Evolutionary conservation across 64 coral and sea anemone species (phyloP).

Genomic region (Actinia equina): DNA sequence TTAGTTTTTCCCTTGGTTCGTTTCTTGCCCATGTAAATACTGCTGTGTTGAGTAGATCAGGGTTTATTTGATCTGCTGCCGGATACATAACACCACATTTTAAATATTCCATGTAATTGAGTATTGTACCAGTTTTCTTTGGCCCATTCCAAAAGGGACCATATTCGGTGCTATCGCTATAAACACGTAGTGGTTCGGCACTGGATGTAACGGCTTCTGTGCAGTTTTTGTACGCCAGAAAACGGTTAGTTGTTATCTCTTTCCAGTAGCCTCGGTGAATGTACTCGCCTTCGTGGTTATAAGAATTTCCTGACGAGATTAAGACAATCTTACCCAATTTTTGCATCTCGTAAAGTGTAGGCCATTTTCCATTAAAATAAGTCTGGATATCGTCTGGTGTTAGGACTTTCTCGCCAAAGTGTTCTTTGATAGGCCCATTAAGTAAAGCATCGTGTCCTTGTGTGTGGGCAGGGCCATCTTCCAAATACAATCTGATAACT

Average conservation of each 20-base stretch:
- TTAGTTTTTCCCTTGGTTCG: constrained; percentile 47
- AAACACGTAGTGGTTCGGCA: constrained; percentile 34
- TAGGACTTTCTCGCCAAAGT: constrained; percentile 74
- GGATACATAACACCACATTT: constrained; percentile 85
- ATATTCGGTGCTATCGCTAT: constrained; percentile 88
- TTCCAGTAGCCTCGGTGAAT: constrained; percentile 68
- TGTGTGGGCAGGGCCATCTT: constrained; percentile 67
- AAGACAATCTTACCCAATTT: constrained; percentile 68
- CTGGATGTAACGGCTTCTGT: constrained; percentile 22
- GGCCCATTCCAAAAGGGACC: constrained; percentile 85
- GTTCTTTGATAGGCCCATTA: constrained; percentile 74
- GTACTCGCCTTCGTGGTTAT: constrained; percentile 54
- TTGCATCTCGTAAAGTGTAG: constrained; percentile 53
- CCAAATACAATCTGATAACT: constrained; percentile 81
- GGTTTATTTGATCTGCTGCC: constrained; percentile 80
- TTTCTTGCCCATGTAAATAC: constrained; percentile 83
- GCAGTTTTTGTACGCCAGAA: constrained; percentile 43
- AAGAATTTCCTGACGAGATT: constrained; percentile 30
- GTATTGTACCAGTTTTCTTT: constrained; percentile 61
- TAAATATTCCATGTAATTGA: constrained; percentile 56
- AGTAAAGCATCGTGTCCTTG: constrained; percentile 66
- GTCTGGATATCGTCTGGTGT: constrained; percentile 64
- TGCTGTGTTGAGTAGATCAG: constrained; percentile 56
- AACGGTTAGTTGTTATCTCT: constrained; percentile 54
- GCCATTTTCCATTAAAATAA: constrained; percentile 74